Conservation (phyloP, 1,140 invertebrate species). For the Halyomorpha halys region DNA sequence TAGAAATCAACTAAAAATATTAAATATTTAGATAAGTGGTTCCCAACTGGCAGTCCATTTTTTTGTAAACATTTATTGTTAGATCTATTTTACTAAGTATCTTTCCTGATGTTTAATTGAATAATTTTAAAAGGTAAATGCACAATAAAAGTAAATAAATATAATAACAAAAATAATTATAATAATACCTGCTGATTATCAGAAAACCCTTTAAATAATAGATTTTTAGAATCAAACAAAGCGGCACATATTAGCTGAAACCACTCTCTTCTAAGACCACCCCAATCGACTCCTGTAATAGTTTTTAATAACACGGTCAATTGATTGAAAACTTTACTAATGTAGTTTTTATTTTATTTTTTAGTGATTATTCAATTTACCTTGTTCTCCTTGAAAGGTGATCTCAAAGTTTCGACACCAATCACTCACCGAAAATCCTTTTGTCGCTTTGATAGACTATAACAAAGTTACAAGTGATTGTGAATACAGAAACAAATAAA, state of each 20-base stretch:
- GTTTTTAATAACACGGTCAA: neutral
- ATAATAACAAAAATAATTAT: too few relatives aligned
- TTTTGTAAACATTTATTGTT: too few relatives aligned
- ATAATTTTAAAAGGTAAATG: too few relatives aligned
- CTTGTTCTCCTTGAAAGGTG: conserved; percentile 81
- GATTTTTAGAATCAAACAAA: conserved; percentile 73
- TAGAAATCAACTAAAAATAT: conserved; percentile 4
- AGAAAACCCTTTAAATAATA: conserved; percentile 73
- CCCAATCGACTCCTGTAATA: conserved; percentile 76
- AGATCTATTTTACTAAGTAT: too few relatives aligned
- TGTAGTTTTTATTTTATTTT: neutral
- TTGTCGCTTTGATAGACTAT: conserved; percentile 71
- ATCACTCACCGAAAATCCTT: conserved; percentile 65
- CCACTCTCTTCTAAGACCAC: conserved; percentile 84
- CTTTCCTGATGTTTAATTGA: too few relatives aligned
- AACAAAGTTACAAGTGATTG: conserved; percentile 24
- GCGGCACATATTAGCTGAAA: conserved; percentile 79
- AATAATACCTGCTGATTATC: conserved; percentile 56
- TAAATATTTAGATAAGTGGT: conserved; percentile 4
- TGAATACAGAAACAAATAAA: neutral
- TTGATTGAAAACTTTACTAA: too few relatives aligned
- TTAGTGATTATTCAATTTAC: conserved; percentile 36
- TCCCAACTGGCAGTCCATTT: too few relatives aligned
- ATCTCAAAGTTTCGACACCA: conserved; percentile 93
- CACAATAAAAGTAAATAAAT: too few relatives aligned